These are phyloP conservation scores for Patiria pectinifera DNA, from an alignment of 53 echinoderm and acorn worm species.

Conservation along the genomic window DNA sequence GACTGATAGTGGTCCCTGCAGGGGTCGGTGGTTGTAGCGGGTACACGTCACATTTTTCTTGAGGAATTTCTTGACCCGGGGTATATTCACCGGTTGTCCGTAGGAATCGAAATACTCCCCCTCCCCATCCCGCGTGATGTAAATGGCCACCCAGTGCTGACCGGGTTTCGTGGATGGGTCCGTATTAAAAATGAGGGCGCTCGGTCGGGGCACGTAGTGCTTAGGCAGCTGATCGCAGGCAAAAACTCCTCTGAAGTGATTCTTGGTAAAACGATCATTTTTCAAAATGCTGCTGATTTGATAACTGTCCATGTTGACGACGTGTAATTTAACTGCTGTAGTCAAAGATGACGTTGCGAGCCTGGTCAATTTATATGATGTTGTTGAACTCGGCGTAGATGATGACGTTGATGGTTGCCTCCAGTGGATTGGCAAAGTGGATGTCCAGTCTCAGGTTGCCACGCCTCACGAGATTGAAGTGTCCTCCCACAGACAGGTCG, in stretches of 20 bases:
- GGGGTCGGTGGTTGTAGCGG: conserved; percentile 17
- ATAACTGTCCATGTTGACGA: conserved; percentile 22
- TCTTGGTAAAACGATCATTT: conserved; percentile 1
- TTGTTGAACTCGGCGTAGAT: conserved; percentile 68
- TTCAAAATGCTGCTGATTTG: conserved; percentile 27
- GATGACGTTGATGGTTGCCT: conserved; percentile 54
- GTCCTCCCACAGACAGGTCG: conserved; percentile 55
- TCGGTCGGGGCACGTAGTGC: conserved; percentile 22
- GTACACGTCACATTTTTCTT: not conserved
- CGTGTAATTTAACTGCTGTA: conserved; percentile 19
- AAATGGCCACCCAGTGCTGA: conserved; percentile 77
- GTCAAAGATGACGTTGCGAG: conserved; percentile 67
- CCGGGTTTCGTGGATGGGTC: conserved; percentile 67
- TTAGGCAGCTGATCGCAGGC: conserved; percentile 20
- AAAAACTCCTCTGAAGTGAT: conserved; percentile 40
- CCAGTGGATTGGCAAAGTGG: conserved; percentile 48
- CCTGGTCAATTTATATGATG: conserved; percentile 60
- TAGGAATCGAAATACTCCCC: conserved; percentile 74
- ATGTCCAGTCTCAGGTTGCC: conserved; percentile 65
- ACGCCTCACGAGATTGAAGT: not conserved
- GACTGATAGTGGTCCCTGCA: conserved; percentile 67
- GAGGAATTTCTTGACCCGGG: conserved; percentile 19
- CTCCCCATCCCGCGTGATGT: conserved; percentile 34
- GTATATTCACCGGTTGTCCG: conserved; percentile 44
- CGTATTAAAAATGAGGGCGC: conserved; percentile 61